These are phyloP conservation scores for Macaria liturata DNA, from an alignment of 2,888 invertebrate species.

Conservation along the genomic window DNA sequence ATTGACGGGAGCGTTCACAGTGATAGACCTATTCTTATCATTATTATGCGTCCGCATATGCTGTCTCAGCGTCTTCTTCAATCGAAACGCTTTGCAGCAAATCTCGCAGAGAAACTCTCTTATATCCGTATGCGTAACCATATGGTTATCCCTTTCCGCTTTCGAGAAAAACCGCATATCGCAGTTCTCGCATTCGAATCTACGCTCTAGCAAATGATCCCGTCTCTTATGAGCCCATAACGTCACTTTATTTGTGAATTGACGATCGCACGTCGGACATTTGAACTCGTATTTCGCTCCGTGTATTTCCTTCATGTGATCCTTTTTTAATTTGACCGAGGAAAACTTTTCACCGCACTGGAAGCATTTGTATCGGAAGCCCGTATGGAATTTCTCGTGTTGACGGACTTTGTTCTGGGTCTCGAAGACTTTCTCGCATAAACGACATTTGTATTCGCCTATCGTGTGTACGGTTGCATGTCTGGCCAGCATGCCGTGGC, in stretches of 20 bases:
- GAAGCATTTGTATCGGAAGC: conserved; percentile 53
- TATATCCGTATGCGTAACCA: conserved; percentile 55
- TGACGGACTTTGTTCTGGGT: conserved; percentile 67
- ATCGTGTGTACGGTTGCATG: conserved; percentile 58
- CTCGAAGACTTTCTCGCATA: conserved; percentile 75
- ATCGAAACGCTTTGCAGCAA: conserved; percentile 53
- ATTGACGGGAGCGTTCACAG: conserved; percentile 31
- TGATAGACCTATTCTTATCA: conserved; percentile 21
- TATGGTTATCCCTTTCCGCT: conserved; percentile 44
- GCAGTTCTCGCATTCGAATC: conserved; percentile 56
- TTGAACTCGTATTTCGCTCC: conserved; percentile 45
- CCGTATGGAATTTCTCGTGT: conserved; percentile 70
- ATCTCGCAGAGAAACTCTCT: conserved; percentile 56
- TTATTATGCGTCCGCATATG: conserved; percentile 52
- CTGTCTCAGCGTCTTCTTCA: conserved; percentile 55
- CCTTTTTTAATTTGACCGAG: conserved; percentile 51
- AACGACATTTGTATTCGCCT: conserved; percentile 57
- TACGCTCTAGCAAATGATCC: conserved; percentile 59
- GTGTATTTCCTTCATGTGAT: conserved; percentile 54
- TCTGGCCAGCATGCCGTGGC: conserved; percentile 50
- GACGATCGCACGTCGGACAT: conserved; percentile 59
- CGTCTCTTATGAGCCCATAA: conserved; percentile 55
- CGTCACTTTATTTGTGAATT: conserved; percentile 48
- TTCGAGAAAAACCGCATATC: conserved; percentile 55
- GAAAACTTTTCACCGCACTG: conserved; percentile 60